These are phyloP conservation scores for Spatula clypeata DNA, from an alignment of 2,797 vertebrate species.

Conservation along the genomic window DNA sequence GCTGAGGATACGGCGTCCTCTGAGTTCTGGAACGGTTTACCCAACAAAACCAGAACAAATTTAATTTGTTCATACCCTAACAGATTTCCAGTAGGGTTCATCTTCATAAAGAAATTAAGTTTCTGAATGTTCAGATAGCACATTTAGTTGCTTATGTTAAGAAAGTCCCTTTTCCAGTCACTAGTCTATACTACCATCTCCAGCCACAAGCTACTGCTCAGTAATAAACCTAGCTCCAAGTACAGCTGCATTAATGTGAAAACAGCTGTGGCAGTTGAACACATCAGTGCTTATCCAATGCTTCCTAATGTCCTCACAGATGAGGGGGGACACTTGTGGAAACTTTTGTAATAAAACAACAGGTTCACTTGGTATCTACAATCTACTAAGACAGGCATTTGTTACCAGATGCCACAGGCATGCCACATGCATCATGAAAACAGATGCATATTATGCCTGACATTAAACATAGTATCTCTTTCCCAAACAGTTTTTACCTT, in stretches of 20 bases:
- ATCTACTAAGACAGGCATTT: background rate
- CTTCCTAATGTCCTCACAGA: background rate
- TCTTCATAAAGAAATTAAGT: background rate
- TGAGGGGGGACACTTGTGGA: background rate
- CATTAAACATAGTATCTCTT: background rate
- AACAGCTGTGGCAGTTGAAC: background rate
- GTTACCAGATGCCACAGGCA: background rate
- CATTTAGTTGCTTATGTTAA: background rate
- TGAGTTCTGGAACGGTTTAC: background rate
- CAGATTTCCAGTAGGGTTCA: background rate
- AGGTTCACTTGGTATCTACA: background rate
- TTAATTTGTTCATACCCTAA: background rate
- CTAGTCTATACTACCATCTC: background rate
- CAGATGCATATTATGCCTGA: background rate
- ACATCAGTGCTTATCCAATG: background rate
- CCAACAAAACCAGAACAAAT: background rate
- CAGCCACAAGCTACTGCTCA: background rate
- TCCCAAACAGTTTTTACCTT: slow-evolving; percentile 86
- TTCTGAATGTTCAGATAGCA: background rate
- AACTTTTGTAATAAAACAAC: background rate
- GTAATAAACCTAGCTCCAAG: background rate
- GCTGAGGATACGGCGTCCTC: background rate
- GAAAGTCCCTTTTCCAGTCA: background rate
- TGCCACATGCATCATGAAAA: background rate
- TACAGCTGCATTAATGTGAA: background rate